Conservation (phyloP, 2,888 invertebrate species). For the Andrena trimmerana region DNA sequence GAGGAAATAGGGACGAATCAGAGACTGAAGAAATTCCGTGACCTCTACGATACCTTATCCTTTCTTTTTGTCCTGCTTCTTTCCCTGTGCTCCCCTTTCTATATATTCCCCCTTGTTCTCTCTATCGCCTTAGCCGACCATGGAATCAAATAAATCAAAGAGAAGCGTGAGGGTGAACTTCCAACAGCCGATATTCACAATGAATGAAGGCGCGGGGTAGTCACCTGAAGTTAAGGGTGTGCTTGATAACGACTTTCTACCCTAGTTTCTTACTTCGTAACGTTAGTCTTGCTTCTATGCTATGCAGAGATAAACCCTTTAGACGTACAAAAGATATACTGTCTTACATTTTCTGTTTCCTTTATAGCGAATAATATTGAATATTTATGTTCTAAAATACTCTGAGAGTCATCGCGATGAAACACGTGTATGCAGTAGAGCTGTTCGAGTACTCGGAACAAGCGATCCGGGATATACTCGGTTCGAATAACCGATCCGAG, state of each 20-base stretch:
- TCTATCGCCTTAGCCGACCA: slow-evolving; percentile 21
- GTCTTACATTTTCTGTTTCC: neutral
- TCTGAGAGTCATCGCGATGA: no score
- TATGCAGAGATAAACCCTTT: neutral
- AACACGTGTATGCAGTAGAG: no score
- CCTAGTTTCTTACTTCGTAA: slow-evolving; percentile 14
- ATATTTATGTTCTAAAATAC: no score
- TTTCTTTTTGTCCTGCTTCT: slow-evolving; percentile 27
- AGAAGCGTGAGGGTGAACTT: slow-evolving; percentile 48
- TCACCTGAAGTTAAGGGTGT: slow-evolving; percentile 49
- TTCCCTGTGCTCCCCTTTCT: slow-evolving; percentile 17
- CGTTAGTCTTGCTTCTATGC: neutral
- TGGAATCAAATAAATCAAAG: slow-evolving; percentile 65
- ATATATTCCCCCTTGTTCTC: slow-evolving; percentile 7
- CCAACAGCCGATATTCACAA: slow-evolving; percentile 62
- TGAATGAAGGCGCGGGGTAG: slow-evolving; percentile 46
- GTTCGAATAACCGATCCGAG: no score
- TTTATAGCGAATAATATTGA: neutral
- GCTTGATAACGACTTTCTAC: slow-evolving; percentile 63
- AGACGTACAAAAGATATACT: no score
- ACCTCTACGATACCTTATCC: slow-evolving; percentile 39
- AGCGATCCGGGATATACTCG: no score
- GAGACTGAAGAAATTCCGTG: slow-evolving; percentile 62
- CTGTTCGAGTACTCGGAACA: no score
- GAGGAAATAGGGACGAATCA: slow-evolving; percentile 39